phyloP scores from a whole-genome alignment of 2,888 invertebrate species.

The Polymixis flavicincta region DNA sequence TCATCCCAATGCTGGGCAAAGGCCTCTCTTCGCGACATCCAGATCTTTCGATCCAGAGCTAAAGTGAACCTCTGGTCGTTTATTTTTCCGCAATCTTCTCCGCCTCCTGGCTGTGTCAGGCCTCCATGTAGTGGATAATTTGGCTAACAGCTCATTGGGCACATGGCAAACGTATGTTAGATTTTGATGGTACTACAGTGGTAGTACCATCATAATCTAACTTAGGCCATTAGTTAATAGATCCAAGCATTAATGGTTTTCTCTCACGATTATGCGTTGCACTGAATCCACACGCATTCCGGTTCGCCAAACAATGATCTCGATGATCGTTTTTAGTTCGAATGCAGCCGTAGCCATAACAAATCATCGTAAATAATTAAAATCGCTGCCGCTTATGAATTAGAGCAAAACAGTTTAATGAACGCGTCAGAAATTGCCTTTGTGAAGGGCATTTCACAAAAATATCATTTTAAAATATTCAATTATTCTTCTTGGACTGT shows the following conservation, averaged over 20 bases:
- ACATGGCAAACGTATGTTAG: no score
- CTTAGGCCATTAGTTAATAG: neutral
- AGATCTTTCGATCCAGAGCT: no score
- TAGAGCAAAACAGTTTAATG: slow-evolving; percentile 38
- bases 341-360: neutral
- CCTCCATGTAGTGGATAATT: no score
- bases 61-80: no score
- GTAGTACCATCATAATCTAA: no score
- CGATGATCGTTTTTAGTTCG: neutral
- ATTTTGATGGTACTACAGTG: no score
- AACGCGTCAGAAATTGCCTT: slow-evolving; percentile 51
- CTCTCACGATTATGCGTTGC: neutral
- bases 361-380: neutral
- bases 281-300: neutral
- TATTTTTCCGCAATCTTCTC: no score
- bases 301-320: neutral
- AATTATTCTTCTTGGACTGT: slow-evolving; percentile 33
- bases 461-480: slow-evolving; percentile 51
- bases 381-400: slow-evolving; percentile 15
- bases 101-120: no score
- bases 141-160: no score
- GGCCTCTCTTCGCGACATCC: no score
- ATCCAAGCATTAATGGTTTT: neutral
- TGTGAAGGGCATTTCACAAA: slow-evolving; percentile 45
- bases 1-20: no score